A percentile compares a stretch with the other conserved stretches of the same genome.
phyloP scores from a whole-genome alignment of 30 jellyfish, hydroid and myxozoan genomes.

The Turritopsis rubra region DNA sequence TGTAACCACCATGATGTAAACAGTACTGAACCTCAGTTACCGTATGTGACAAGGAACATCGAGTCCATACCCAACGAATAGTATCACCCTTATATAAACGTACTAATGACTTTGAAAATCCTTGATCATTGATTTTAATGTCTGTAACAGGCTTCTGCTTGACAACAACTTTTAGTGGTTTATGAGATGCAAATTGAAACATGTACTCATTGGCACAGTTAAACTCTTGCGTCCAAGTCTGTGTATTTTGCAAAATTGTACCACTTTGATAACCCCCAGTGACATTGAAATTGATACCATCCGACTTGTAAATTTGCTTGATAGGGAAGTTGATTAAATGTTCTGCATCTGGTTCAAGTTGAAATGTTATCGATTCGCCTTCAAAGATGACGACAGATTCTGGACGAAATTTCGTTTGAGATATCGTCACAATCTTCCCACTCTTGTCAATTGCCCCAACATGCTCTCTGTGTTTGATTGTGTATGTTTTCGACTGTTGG shows the following conservation, averaged over 20 bases:
- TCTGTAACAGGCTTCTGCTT: conserved; percentile 32
- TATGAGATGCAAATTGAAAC: conserved; percentile 22
- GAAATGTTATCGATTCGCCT: conserved; percentile 37
- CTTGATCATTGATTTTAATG: conserved; percentile 24
- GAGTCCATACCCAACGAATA: conserved; percentile 33
- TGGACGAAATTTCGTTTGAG: conserved; percentile 16
- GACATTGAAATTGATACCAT: neutral
- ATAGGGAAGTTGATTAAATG: conserved; percentile 15
- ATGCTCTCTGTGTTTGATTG: conserved; percentile 31
- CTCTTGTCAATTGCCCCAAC: conserved; percentile 32
- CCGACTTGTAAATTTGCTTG: conserved; percentile 13
- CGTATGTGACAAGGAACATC: conserved; percentile 18
- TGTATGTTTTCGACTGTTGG: neutral
- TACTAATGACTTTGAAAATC: conserved; percentile 22
- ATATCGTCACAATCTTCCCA: conserved; percentile 33
- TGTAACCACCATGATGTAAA: conserved; percentile 28
- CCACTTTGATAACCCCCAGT: conserved; percentile 32
- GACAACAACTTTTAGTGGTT: conserved; percentile 27
- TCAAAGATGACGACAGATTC: conserved; percentile 18
- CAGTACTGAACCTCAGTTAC: conserved; percentile 18
- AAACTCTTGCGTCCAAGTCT: conserved; percentile 42
- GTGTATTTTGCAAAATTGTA: conserved; percentile 19
- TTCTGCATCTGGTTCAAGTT: conserved; percentile 33
- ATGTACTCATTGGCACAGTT: conserved; percentile 31
- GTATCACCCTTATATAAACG: conserved; percentile 35